A percentile compares a stretch with the other conserved stretches of the same genome.
phyloP scores from a whole-genome alignment of 1,140 invertebrate genomes.

The Plectrocnemia conspersa region DNA sequence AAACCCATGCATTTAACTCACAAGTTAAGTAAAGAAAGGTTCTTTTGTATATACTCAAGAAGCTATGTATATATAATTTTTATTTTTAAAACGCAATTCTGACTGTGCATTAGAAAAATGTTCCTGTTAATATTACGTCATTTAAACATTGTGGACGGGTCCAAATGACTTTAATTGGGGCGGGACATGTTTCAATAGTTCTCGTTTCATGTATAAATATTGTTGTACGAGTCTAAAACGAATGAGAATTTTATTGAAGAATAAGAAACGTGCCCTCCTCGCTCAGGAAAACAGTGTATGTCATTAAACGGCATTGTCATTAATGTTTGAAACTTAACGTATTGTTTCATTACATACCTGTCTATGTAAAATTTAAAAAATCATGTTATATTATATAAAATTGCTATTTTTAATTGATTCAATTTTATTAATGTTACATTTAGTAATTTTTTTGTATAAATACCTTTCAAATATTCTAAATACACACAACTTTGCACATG shows the following conservation, averaged over 20 bases:
- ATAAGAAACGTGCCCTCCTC: background rate
- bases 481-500: slow-evolving; percentile 33
- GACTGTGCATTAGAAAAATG: slow-evolving; percentile 31
- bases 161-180: slow-evolving; percentile 25
- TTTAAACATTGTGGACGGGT: slow-evolving; percentile 27
- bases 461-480: slow-evolving; percentile 35
- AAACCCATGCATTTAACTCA: background rate
- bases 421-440: slow-evolving; percentile 33
- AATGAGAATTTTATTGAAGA: background rate
- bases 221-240: background rate
- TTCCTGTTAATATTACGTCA: slow-evolving; percentile 31
- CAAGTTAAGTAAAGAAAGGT: background rate
- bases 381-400: slow-evolving; percentile 32
- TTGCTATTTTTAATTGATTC: slow-evolving; percentile 30
- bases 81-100: slow-evolving; percentile 15
- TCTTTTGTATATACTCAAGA: slow-evolving; percentile 12
- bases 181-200: slow-evolving; percentile 1
- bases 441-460: slow-evolving; percentile 30
- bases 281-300: slow-evolving; percentile 30
- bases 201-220: background rate
- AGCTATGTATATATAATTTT: background rate
- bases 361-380: slow-evolving; percentile 29
- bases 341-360: slow-evolving; percentile 27
- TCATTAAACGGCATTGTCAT: slow-evolving; percentile 22
- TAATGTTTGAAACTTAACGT: slow-evolving; percentile 17